Evolutionary conservation across 1,140 invertebrate species (phyloP).

Genomic region (Teleopsis dalmanni): DNA sequence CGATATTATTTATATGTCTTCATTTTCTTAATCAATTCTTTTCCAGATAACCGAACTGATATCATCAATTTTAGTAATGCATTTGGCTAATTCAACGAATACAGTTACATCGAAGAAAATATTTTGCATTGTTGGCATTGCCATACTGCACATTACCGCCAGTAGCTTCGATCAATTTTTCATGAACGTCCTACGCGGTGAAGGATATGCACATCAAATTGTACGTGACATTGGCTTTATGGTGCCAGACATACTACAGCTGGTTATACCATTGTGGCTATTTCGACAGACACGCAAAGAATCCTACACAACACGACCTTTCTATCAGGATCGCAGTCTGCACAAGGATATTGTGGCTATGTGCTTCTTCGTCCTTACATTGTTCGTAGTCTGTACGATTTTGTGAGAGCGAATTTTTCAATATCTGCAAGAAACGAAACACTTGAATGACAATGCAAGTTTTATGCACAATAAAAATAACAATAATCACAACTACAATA

Average conservation of each 20-base stretch:
- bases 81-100: slow-evolving; percentile 52
- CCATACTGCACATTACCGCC: slow-evolving; percentile 63
- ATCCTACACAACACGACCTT: slow-evolving; percentile 32
- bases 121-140: slow-evolving; percentile 58
- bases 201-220: slow-evolving; percentile 64
- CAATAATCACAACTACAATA: too few species aligned
- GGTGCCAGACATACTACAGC: slow-evolving; percentile 64
- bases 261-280: slow-evolving; percentile 53
- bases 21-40: too few species aligned
- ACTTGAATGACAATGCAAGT: too few species aligned
- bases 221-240: slow-evolving; percentile 66
- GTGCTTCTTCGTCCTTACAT: slow-evolving; percentile 36
- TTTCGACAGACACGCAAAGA: slow-evolving; percentile 33
- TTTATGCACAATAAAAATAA: too few species aligned
- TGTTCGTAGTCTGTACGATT: slow-evolving; percentile 40
- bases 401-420: slow-evolving; percentile 38
- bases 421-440: slow-evolving; percentile 4
- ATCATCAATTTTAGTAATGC: slow-evolving; percentile 58
- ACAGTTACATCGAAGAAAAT: slow-evolving; percentile 55
- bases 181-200: slow-evolving; percentile 59
- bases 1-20: too few species aligned
- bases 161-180: slow-evolving; percentile 70
- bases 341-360: slow-evolving; percentile 40
- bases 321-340: slow-evolving; percentile 35
- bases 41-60: slow-evolving; percentile 59